Evolutionary conservation across 2,888 invertebrate species (phyloP).

Genomic region (Chrysolina haemoptera): DNA sequence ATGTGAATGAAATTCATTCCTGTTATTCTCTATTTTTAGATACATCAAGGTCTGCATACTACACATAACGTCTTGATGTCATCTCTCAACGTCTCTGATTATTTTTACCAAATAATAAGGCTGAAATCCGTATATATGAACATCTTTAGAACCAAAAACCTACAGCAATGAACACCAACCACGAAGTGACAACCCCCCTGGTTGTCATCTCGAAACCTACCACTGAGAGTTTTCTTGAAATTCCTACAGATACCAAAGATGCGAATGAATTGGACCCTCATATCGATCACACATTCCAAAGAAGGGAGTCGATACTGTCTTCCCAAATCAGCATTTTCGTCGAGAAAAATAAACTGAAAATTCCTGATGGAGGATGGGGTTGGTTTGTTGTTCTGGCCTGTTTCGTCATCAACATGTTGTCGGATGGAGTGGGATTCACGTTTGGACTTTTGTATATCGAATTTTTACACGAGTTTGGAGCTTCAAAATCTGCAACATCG

Average conservation of each 20-base stretch:
- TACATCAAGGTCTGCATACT: background rate
- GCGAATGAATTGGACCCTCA: conserved; percentile 24
- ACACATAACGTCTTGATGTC: conserved; percentile 20
- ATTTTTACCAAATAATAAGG: background rate
- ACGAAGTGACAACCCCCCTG: conserved; percentile 37
- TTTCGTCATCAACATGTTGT: conserved; percentile 88
- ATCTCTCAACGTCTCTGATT: conserved; percentile 1
- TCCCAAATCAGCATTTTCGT: conserved; percentile 53
- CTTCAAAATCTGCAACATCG: conserved; percentile 80
- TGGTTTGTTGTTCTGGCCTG: conserved; percentile 92
- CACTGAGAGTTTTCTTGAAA: conserved; percentile 34
- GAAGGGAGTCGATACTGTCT: conserved; percentile 53
- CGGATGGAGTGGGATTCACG: conserved; percentile 94
- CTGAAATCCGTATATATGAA: background rate
- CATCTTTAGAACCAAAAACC: background rate
- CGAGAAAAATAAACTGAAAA: conserved; percentile 69
- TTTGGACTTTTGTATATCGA: conserved; percentile 93
- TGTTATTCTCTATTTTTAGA: conserved; percentile 9
- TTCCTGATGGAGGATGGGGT: conserved; percentile 90
- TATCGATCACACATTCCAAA: conserved; percentile 44
- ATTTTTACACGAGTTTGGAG: conserved; percentile 73
- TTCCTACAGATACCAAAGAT: conserved; percentile 17
- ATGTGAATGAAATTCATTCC: background rate
- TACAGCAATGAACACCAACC: background rate
- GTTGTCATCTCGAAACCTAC: conserved; percentile 45